A percentile compares a stretch with the other conserved stretches of the same genome.
These are phyloP conservation scores for Tachycineta bicolor DNA, from an alignment of 2,113 vertebrate species.

Conservation along the genomic window DNA sequence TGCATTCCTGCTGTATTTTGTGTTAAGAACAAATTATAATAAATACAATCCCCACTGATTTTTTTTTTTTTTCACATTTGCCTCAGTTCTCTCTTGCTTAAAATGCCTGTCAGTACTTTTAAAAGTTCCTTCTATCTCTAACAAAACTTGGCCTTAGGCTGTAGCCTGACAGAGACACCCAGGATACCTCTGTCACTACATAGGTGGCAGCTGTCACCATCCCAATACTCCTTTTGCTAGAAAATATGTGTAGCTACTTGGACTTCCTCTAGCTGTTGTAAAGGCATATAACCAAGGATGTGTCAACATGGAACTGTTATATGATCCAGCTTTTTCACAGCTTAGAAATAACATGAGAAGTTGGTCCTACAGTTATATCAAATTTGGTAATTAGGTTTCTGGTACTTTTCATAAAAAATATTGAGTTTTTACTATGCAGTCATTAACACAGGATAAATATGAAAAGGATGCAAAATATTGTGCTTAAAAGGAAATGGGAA, in stretches of 20 bases:
- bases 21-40: conserved; percentile 42
- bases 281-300: neutral
- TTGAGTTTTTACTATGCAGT: neutral
- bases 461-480: neutral
- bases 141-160: conserved; percentile 74
- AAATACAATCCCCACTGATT: neutral
- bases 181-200: conserved; percentile 61
- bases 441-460: neutral
- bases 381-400: neutral
- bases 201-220: conserved; percentile 66
- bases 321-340: neutral
- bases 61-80: conserved; percentile 11
- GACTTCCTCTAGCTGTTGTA: neutral
- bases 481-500: neutral
- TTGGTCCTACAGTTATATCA: neutral
- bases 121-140: conserved; percentile 69
- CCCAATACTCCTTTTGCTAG: conserved; percentile 21
- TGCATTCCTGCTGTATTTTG: neutral
- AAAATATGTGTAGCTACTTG: neutral
- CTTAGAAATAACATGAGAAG: neutral
- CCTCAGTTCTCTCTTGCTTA: conserved; percentile 59
- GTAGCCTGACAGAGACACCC: conserved; percentile 69
- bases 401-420: neutral
- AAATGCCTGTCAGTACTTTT: conserved; percentile 71
- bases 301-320: neutral